Conservation (phyloP, 2,888 invertebrate genomes). For the Ariolimax columbianus region DNA sequence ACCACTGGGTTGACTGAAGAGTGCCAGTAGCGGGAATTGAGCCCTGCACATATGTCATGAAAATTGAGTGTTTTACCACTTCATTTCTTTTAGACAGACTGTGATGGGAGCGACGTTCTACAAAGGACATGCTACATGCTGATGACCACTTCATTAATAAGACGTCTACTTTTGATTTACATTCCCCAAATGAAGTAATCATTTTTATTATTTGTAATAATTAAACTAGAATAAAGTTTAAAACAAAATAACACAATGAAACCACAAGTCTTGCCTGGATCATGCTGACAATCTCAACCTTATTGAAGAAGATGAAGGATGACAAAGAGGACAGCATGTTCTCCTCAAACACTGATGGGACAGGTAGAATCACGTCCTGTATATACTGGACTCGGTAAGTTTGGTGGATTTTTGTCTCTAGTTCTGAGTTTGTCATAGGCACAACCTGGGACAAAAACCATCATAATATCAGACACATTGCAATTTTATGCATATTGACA, state of each 20-base stretch:
- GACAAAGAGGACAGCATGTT: constrained; percentile 97
- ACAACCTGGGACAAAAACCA: constrained; percentile 81
- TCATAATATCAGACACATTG: not conserved
- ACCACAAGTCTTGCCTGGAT: constrained; percentile 83
- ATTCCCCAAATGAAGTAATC: too few relatives aligned
- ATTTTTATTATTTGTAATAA: too few relatives aligned
- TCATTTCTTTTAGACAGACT: too few relatives aligned
- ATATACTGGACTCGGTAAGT: constrained; percentile 99
- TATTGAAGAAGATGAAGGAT: constrained; percentile 99
- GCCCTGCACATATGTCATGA: too few relatives aligned
- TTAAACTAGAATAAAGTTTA: not conserved
- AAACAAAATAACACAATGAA: not conserved
- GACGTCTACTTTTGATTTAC: too few relatives aligned
- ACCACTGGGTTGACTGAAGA: too few relatives aligned
- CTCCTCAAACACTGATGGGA: constrained; percentile 99
- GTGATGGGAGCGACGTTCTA: too few relatives aligned
- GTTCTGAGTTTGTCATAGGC: constrained; percentile 95
- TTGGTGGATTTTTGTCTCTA: constrained; percentile 98
- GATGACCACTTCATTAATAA: too few relatives aligned
- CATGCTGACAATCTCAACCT: constrained; percentile 98
- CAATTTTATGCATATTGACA: too few relatives aligned
- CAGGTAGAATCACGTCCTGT: constrained; percentile 96
- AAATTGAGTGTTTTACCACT: too few relatives aligned
- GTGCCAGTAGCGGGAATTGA: too few relatives aligned
- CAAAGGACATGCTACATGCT: too few relatives aligned